A percentile compares a stretch with the other conserved stretches of the same genome.
Evolutionary conservation across 2,113 vertebrate species (phyloP).

Genomic region (Syngnathoides biaculeatus): DNA sequence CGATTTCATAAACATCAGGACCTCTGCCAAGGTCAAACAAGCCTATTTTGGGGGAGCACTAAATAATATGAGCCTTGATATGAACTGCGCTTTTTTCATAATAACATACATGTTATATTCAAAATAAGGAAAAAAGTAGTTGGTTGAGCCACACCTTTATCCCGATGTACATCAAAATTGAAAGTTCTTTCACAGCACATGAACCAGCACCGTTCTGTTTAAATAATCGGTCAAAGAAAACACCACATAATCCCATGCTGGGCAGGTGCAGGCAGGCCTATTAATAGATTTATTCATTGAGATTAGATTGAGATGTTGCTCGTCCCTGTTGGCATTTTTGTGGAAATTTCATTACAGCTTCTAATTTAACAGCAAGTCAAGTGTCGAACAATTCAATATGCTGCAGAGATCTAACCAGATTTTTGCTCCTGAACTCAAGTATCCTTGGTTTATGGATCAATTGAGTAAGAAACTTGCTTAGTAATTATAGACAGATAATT

Average conservation of each 20-base stretch:
- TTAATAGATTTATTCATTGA: slow-evolving; percentile 56
- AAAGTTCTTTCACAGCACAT: not conserved
- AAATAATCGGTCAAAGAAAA: slow-evolving; percentile 11
- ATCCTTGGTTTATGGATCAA: not conserved
- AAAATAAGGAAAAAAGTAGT: not conserved
- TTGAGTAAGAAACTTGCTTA: slow-evolving; percentile 3
- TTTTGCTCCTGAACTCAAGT: not conserved
- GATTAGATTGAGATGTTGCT: slow-evolving; percentile 54
- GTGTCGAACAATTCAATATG: slow-evolving; percentile 11
- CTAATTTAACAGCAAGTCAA: slow-evolving; percentile 33
- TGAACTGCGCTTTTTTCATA: not conserved
- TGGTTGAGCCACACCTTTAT: not conserved
- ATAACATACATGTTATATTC: not conserved
- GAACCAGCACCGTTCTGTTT: not conserved
- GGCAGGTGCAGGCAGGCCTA: slow-evolving; percentile 35
- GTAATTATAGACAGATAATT: not conserved
- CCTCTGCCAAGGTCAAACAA: not conserved
- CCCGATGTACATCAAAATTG: not conserved
- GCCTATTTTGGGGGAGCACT: not conserved
- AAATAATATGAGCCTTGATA: not conserved
- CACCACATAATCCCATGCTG: slow-evolving; percentile 15
- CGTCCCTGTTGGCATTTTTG: slow-evolving; percentile 29
- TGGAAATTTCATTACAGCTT: slow-evolving; percentile 28
- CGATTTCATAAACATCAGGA: too few relatives aligned
- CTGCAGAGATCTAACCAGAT: slow-evolving; percentile 16